Percentiles rank a stretch among this genome's conserved stretches.
Conservation (phyloP, 2,113 vertebrate species). For the Phrynosoma blainvillii region DNA sequence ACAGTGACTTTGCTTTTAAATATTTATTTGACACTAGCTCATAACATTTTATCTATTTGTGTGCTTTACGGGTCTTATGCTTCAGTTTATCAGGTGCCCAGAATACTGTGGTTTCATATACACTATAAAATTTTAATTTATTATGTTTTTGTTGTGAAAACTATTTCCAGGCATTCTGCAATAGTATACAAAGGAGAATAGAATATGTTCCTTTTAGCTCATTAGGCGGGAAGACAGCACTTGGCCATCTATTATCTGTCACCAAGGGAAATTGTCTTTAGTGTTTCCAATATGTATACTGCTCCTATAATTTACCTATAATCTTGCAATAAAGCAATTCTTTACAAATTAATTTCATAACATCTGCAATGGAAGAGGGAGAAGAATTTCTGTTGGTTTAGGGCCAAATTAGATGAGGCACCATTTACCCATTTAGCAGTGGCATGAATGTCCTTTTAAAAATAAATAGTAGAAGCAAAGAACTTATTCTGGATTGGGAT, state of each 20-base stretch:
- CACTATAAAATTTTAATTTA: constrained; percentile 28
- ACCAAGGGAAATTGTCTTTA: not conserved
- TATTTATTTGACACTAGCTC: constrained; percentile 21
- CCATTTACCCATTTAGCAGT: not conserved
- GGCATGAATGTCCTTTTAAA: not conserved
- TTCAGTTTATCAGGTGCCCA: constrained; percentile 20
- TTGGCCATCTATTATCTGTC: not conserved
- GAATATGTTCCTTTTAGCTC: not conserved
- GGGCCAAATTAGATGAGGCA: not conserved
- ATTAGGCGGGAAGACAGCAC: not conserved
- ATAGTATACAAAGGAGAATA: not conserved
- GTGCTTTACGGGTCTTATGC: constrained; percentile 14
- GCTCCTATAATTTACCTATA: fast-evolving
- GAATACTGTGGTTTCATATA: not conserved
- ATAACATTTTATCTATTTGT: constrained; percentile 7
- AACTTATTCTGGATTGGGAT: not conserved
- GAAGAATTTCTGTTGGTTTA: not conserved
- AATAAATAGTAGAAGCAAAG: not conserved
- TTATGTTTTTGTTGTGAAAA: not conserved
- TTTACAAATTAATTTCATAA: not conserved
- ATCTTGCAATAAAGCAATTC: not conserved
- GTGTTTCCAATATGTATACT: fast-evolving
- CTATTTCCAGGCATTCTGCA: not conserved
- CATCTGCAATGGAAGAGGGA: not conserved
- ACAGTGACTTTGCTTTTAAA: not conserved